Evolutionary conservation across 2,113 vertebrate genomes (phyloP).

Genomic region (Microcebus murinus): DNA sequence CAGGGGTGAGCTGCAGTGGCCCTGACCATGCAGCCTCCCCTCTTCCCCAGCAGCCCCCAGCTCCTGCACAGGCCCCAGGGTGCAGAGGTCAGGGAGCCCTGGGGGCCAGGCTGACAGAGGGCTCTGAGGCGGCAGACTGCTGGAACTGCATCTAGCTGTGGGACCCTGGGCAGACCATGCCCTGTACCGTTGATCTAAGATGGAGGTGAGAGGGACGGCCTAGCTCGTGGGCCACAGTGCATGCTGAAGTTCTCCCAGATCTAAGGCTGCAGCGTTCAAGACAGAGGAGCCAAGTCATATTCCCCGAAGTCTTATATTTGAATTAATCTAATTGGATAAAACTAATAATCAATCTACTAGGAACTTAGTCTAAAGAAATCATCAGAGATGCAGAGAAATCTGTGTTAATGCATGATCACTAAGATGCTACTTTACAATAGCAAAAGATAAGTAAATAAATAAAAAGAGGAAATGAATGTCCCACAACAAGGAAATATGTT

Average conservation of each 20-base stretch:
- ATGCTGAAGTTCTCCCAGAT: neutral
- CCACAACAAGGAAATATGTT: neutral
- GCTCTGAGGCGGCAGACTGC: neutral
- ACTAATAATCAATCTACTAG: neutral
- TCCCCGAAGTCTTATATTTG: neutral
- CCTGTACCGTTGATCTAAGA: too few species aligned
- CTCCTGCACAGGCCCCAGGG: neutral
- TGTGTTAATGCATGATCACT: neutral
- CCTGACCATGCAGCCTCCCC: neutral
- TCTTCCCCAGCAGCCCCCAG: neutral
- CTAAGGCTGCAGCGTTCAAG: neutral
- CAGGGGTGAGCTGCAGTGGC: neutral
- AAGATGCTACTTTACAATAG: neutral
- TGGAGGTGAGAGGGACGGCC: too few species aligned
- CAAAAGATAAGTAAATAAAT: too few species aligned
- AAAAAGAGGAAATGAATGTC: neutral
- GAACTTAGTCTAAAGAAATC: neutral
- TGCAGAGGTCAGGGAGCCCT: neutral
- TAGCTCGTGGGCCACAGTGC: too few species aligned
- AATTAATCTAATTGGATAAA: neutral
- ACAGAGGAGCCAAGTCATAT: neutral
- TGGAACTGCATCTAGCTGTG: neutral
- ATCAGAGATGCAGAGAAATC: neutral
- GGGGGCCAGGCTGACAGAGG: neutral
- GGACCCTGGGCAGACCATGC: too few species aligned